Conservation (phyloP, 2,888 invertebrate genomes). For the Cecidostiba fungosa region DNA sequence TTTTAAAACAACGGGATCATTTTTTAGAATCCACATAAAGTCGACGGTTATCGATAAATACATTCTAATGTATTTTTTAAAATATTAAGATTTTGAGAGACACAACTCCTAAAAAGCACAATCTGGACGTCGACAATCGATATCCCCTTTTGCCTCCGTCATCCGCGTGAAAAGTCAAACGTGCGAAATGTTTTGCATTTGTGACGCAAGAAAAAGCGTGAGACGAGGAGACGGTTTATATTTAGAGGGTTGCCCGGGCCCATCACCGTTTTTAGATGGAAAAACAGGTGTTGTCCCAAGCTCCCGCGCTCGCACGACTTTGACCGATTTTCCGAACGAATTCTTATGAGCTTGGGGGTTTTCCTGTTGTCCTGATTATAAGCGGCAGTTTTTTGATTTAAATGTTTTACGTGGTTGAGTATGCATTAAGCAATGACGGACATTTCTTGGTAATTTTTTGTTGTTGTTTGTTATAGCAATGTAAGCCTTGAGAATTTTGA, state of each 20-base stretch:
- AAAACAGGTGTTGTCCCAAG: slow-evolving; percentile 76
- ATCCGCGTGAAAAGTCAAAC: background rate
- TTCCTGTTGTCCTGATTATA: slow-evolving; percentile 39
- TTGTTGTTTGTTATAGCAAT: too few relatives aligned
- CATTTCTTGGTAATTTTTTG: too few relatives aligned
- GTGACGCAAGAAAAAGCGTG: slow-evolving; percentile 31
- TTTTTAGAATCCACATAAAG: background rate
- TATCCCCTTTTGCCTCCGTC: background rate
- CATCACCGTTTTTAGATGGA: slow-evolving; percentile 77
- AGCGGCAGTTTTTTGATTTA: too few relatives aligned
- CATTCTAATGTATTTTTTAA: background rate
- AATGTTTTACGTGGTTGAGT: too few relatives aligned
- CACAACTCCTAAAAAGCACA: too few relatives aligned
- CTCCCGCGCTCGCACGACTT: slow-evolving; percentile 72
- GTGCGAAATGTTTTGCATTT: background rate
- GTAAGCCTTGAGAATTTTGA: background rate
- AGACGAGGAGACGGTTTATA: slow-evolving; percentile 67
- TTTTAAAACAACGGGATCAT: background rate
- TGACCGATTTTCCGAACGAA: slow-evolving; percentile 76
- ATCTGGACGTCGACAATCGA: background rate
- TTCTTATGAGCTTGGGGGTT: background rate
- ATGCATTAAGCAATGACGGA: too few relatives aligned
- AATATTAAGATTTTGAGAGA: background rate
- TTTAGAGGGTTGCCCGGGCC: slow-evolving; percentile 76
- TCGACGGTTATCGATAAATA: background rate